Evolutionary conservation across 64 coral and sea anemone genomes (phyloP), one percentile per base, ranked within the genome.

Genomic region (Platygyra sinensis): DNA sequence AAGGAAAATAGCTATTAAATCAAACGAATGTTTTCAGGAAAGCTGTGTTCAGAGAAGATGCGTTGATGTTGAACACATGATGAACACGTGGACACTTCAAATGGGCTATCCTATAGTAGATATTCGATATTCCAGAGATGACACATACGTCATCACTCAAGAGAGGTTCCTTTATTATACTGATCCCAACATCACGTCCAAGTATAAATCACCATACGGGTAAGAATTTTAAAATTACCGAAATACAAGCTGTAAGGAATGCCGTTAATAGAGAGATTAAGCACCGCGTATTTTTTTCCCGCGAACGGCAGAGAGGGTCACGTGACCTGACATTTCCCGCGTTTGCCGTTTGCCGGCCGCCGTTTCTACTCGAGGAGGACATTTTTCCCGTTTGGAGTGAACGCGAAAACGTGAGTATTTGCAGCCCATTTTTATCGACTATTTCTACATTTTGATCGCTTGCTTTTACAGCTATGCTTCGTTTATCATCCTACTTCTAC

Each of bases 71-170:
- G 33, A 82, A 12, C 52, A 63, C 46, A 84, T 98, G 29, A 98
- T 98, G 96, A 89, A 98, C 59, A 98, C 96, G 1, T 98, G 96
- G 96, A 98, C 96, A n/a, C 85, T 91, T 20, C 96, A 98, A 67
- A 98, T 98, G 96, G 89, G 89, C 62, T 98, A 94, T 62, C 96
- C 96, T 11, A 89, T 98, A 2, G 63, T 98, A 2, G 74, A 90
- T 19, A 74, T 98, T n/a, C 78, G 81, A 51, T 67, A 86, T 76
- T 86, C 80, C 0, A 78, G 71, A 24, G 72, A 39, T 63, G 63
- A 83, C 42, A 80, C 86, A 27, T 59, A 77, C 9, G 30, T 67
- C 10, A 46, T 98, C 22, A 84, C 78, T 39, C 96, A 98, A 75
- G 69, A 94, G 54, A 86, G 91, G 24, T 94, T 98, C 36, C 67